phyloP scores from a whole-genome alignment of 2,797 vertebrate genomes.

The Coracias cyanogaster region DNA sequence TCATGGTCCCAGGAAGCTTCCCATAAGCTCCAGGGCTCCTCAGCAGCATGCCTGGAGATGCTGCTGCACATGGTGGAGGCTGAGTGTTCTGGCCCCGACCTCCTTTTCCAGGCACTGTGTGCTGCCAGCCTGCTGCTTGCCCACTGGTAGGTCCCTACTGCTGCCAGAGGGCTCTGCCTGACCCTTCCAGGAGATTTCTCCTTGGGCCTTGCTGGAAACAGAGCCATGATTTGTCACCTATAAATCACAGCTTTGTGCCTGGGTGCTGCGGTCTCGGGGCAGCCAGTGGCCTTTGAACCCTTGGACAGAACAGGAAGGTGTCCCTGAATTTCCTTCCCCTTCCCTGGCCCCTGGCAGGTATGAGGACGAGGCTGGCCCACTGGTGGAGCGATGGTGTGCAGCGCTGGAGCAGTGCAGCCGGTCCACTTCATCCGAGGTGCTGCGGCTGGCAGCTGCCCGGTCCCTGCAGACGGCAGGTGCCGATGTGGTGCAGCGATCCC shows the following conservation, averaged over 20 bases:
- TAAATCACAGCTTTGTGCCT: not conserved
- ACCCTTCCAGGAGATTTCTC: not conserved
- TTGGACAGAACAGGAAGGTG: not conserved
- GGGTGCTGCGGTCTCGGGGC: not conserved
- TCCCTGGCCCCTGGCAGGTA: not conserved
- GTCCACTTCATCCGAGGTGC: constrained; percentile 75
- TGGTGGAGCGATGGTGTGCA: constrained; percentile 80
- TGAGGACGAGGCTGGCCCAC: not conserved
- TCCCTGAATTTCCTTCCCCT: not conserved
- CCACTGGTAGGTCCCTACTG: constrained; percentile 47
- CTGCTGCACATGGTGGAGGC: constrained; percentile 82
- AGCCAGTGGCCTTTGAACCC: fast-evolving
- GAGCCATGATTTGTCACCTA: not conserved
- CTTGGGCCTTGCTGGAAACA: not conserved
- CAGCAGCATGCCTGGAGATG: constrained; percentile 73
- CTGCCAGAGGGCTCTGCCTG: fast-evolving
- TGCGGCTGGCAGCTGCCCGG: constrained; percentile 83
- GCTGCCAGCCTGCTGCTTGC: constrained; percentile 82
- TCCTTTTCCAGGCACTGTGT: constrained; percentile 78
- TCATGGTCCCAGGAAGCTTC: constrained; percentile 23
- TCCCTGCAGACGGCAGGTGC: constrained; percentile 79
- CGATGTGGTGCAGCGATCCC: constrained; percentile 51
- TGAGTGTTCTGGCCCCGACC: constrained; percentile 79
- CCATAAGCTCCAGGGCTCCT: constrained; percentile 8
- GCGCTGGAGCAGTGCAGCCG: constrained; percentile 76